Evolutionary conservation across 2,797 vertebrate species (phyloP), one percentile per base, ranked within the genome.

Genomic region (Geotrypetes seraphini): DNA sequence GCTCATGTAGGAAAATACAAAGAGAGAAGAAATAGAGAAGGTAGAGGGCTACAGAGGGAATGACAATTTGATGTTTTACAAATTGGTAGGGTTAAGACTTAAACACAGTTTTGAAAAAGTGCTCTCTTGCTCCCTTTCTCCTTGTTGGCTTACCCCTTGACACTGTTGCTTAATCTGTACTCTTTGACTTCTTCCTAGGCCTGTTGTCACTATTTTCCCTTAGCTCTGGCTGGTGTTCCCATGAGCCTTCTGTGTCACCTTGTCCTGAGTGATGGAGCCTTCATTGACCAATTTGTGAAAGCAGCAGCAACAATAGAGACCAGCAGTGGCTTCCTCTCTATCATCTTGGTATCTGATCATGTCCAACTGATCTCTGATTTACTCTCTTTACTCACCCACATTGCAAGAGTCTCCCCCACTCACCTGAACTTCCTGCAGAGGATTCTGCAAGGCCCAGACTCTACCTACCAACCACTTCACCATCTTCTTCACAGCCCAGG

Each of bases 211-310:
- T 45, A 66, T 29, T 72, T 87, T 48, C 75, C 84, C 1, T 42
- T 75, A 26, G 38, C 34, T 0, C 71, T 72, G 5, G 66, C 84
- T 0, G 84, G 92, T 60, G 63, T 90, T 50, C 91, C 91, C 9
- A 43, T 97, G 39, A 83, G 83, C 46, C 78, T 98, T 33, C 71
- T 96, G 44, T 78, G 86, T 56, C 85, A 69, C 20, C 58, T 97
- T 13, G 74, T 86, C 23, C 68, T 93, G 30, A 85, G 62, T 10
- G 83, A 93, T 21, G 7, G 45, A 10, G 34, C 29, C 14, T 41
- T 67, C 31, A 43, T 76, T 33, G 53, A 49, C 25, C 77, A 83
- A 47, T 47, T 78, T 28, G 64, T 68, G 21, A 39, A 25, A 12
- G 32, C 43, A 18, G 16, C 40, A 1, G 3, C 46, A n/a, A 77